Base-by-base conservation (phyloP, 2,888 invertebrate genomes). In the Aphidius colemani region DNA sequence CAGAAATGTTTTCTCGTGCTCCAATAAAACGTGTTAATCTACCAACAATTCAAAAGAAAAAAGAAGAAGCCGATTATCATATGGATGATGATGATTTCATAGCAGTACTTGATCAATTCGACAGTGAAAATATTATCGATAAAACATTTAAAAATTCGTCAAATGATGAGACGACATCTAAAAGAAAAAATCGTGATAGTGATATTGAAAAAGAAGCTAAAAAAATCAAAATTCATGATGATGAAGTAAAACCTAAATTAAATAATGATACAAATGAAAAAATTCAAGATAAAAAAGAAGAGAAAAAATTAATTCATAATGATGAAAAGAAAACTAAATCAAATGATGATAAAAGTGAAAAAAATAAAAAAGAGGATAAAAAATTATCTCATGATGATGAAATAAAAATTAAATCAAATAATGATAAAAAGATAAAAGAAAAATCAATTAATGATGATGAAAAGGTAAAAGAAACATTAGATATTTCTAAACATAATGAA, bases 1-100 rank as follows among this genome's bases (percentile, higher is more conserved):
- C 74, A 0, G 81, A 84, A 58, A 75, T 90, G 7, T 91, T 92
- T 83, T 88, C 88, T 7, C 86, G 81, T 51, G 86, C 81, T 63
- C 88, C 89, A 1, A 83, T 90, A 13, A 87, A 86, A 71, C 84
- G 89, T 67, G 82, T 86, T 7, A 85, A 86, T 60, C 76, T 85
- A 74, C 70, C 78, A 79, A 78, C 84, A 82, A 39, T 84, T 39
- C 40, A 66, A 7, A 64, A 63, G 53, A 11, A 63, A 63, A 59
- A 66, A 59, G 18, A 70, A 40, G 81, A 84, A 68, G 71, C 83
- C 18, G 84, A 88, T 41, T 85, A 88, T 71, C 89, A 89, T 77
- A 85, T 87, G 73, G 87, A 72, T n/a, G 75, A 91, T 83, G 88
- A 89, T 43, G 88, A 89, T 63, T 93, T 94, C 81, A 89, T 89